Conservation (phyloP, 2,797 vertebrate genomes). For the Salarias fasciatus region DNA sequence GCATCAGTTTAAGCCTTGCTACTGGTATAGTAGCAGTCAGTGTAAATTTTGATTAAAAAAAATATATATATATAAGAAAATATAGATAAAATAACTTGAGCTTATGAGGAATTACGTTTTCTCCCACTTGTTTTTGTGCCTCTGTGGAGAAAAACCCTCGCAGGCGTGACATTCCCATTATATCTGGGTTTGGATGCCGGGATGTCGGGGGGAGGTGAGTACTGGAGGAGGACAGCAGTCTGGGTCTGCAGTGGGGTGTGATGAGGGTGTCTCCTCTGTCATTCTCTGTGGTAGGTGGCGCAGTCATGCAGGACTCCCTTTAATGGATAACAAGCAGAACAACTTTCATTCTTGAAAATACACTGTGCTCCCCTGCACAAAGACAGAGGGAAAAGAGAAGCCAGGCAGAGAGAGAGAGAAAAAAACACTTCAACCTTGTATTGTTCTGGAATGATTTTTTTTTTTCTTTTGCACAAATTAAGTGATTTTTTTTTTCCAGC, state of each 20-base stretch:
- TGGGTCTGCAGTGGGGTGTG: constrained; percentile 16
- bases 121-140: not conserved
- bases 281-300: constrained; percentile 52
- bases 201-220: constrained; percentile 16
- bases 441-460: not conserved
- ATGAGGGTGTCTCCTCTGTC: constrained; percentile 34
- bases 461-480: not conserved
- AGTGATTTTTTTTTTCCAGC: constrained; percentile 1
- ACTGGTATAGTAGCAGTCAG: too few species aligned
- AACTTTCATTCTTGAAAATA: constrained; percentile 44
- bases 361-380: constrained; percentile 17
- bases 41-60: too few species aligned
- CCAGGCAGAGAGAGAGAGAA: not conserved
- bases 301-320: constrained; percentile 61
- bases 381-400: constrained; percentile 21
- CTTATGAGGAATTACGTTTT: constrained; percentile 5
- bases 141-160: not conserved
- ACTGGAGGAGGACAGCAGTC: constrained; percentile 13
- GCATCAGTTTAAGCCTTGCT: too few species aligned
- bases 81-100: too few species aligned
- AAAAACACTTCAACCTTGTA: not conserved
- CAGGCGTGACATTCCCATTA: constrained; percentile 9
- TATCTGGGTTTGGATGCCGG: constrained; percentile 19
- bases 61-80: too few species aligned
- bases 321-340: constrained; percentile 44